phyloP scores from a whole-genome alignment of 2,113 vertebrate genomes.

The Lethenteron camtschaticum region DNA sequence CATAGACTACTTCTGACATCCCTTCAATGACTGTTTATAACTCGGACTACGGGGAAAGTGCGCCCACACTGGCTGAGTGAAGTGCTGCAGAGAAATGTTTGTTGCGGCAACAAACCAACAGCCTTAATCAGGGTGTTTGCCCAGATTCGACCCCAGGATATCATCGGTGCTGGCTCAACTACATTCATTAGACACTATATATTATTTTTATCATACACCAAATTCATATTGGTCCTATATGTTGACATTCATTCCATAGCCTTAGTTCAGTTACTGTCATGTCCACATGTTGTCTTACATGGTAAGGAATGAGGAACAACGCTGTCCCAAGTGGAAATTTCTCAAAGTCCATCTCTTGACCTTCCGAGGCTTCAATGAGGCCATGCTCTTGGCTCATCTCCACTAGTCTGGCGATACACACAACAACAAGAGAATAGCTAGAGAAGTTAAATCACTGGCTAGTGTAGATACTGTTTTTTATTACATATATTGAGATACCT shows the following conservation, averaged over 20 bases:
- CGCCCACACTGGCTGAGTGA: too few relatives aligned
- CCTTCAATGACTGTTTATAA: too few relatives aligned
- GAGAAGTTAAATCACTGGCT: too few relatives aligned
- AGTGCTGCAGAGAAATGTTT: too few relatives aligned
- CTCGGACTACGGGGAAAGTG: too few relatives aligned
- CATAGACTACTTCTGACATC: too few relatives aligned
- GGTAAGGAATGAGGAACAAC: conserved; percentile 36
- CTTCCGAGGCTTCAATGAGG: conserved; percentile 25
- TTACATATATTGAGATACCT: too few relatives aligned
- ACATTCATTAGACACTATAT: conserved; percentile 2
- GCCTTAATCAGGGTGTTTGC: too few relatives aligned
- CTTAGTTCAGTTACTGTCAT: too few relatives aligned
- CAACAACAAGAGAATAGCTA: not conserved
- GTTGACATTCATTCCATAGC: not conserved
- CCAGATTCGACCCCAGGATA: not conserved
- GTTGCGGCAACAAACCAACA: too few relatives aligned
- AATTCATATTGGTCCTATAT: not conserved
- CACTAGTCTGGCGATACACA: conserved; percentile 22
- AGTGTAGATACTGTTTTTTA: too few relatives aligned
- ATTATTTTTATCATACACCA: not conserved
- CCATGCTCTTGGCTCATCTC: conserved; percentile 56
- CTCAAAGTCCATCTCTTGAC: conserved; percentile 26
- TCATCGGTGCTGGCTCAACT: not conserved
- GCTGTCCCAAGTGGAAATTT: conserved; percentile 32
- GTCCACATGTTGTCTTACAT: conserved; percentile 25